Percentiles rank a stretch among this genome's conserved stretches.
phyloP scores from a whole-genome alignment of 1,140 invertebrate genomes.

The Reticulitermes speratus region DNA sequence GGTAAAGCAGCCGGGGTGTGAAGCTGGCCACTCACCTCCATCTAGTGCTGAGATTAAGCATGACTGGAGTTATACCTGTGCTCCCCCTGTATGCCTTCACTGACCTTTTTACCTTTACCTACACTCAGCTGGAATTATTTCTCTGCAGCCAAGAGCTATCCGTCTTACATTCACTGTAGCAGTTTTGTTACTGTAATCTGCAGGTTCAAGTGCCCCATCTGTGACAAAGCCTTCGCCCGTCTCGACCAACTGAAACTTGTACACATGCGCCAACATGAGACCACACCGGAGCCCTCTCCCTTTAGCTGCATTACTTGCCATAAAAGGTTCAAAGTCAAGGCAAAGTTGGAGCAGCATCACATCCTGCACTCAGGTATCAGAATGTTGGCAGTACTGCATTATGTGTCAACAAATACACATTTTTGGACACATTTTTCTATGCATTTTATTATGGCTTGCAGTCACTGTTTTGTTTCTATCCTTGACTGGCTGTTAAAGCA shows the following conservation, averaged over 20 bases:
- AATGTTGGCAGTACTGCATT: neutral
- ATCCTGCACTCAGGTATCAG: conserved; percentile 23
- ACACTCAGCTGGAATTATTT: no score
- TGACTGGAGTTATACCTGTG: no score
- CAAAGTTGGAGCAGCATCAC: conserved; percentile 21
- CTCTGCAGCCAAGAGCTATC: no score
- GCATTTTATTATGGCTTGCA: no score
- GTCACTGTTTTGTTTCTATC: no score
- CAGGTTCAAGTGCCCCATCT: conserved; percentile 29
- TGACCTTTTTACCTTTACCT: no score
- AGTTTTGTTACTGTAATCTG: neutral
- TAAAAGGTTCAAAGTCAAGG: conserved; percentile 25
- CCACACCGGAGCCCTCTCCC: neutral
- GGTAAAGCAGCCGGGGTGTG: no score
- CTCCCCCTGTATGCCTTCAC: no score
- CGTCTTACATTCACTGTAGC: no score
- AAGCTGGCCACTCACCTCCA: no score
- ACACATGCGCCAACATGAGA: conserved; percentile 10
- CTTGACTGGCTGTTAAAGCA: no score
- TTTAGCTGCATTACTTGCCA: conserved; percentile 3
- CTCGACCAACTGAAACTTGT: conserved; percentile 20
- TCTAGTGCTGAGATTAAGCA: no score
- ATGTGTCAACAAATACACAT: neutral
- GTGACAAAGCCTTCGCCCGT: conserved; percentile 23
- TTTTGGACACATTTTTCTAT: neutral